These are phyloP conservation scores for Heterotis niloticus DNA, from an alignment of 2,113 vertebrate species.

Conservation along the genomic window DNA sequence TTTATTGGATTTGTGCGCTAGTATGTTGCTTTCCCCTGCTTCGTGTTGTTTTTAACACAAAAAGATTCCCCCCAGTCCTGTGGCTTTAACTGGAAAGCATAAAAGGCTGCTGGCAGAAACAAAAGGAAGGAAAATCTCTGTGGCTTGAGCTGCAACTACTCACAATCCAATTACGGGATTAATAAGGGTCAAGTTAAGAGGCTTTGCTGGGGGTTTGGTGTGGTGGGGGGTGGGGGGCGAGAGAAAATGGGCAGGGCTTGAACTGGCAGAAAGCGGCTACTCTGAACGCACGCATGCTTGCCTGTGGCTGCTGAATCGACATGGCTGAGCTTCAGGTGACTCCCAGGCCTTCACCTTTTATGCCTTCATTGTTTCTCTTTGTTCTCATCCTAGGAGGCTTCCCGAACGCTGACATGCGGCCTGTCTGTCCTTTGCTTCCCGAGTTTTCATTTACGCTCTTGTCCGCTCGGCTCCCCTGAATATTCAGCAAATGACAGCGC, in stretches of 20 bases:
- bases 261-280: conserved; percentile 64
- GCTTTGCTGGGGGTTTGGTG: conserved; percentile 77
- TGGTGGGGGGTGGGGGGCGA: conserved; percentile 50
- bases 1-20: neutral
- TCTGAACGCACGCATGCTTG: conserved; percentile 35
- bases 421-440: no score
- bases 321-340: no score
- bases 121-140: conserved; percentile 62
- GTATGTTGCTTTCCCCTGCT: conserved; percentile 24
- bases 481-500: no score
- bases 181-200: conserved; percentile 87
- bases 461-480: no score
- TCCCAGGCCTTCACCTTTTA: no score
- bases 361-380: no score
- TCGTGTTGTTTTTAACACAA: conserved; percentile 35
- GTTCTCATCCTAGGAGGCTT: no score
- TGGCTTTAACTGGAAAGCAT: conserved; percentile 61
- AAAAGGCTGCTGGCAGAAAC: conserved; percentile 57
- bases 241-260: conserved; percentile 32
- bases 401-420: no score
- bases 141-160: conserved; percentile 69
- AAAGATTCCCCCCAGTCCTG: conserved; percentile 72
- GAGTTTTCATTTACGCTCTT: no score
- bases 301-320: no score
- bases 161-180: conserved; percentile 92